Conservation (phyloP, 2,888 invertebrate species). For the Stramonita haemastoma region DNA sequence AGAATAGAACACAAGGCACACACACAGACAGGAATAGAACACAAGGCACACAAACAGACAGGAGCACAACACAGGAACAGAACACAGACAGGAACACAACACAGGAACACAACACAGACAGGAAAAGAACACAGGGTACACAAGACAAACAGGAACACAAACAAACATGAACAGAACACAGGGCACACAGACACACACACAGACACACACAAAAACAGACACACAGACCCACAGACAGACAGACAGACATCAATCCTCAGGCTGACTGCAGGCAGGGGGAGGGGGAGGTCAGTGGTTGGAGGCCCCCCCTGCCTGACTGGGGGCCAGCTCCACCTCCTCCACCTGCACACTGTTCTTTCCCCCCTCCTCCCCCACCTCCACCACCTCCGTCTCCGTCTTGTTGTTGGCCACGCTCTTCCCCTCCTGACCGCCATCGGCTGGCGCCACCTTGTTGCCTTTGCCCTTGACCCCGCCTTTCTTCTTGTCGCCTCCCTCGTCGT, state of each 20-base stretch:
- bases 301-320: not conserved
- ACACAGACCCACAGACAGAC: not conserved
- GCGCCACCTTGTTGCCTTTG: slow-evolving; percentile 20
- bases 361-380: slow-evolving; percentile 8
- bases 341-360: not conserved
- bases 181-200: not conserved
- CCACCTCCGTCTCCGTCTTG: too few relatives aligned
- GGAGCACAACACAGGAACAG: too few relatives aligned
- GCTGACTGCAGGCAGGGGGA: not conserved
- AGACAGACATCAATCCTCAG: not conserved
- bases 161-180: not conserved
- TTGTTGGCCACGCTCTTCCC: not conserved
- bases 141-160: too few relatives aligned
- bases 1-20: too few relatives aligned
- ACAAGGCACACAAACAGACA: too few relatives aligned
- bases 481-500: slow-evolving; percentile 39
- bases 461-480: not conserved
- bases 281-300: not conserved
- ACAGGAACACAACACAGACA: too few relatives aligned
- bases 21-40: too few relatives aligned
- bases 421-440: slow-evolving; percentile 10
- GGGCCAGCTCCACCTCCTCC: slow-evolving; percentile 11
- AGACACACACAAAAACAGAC: not conserved
- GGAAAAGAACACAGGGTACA: too few relatives aligned
- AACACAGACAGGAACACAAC: too few relatives aligned